phyloP scores from a whole-genome alignment of 2,113 vertebrate species.

The Bettongia penicillata region DNA sequence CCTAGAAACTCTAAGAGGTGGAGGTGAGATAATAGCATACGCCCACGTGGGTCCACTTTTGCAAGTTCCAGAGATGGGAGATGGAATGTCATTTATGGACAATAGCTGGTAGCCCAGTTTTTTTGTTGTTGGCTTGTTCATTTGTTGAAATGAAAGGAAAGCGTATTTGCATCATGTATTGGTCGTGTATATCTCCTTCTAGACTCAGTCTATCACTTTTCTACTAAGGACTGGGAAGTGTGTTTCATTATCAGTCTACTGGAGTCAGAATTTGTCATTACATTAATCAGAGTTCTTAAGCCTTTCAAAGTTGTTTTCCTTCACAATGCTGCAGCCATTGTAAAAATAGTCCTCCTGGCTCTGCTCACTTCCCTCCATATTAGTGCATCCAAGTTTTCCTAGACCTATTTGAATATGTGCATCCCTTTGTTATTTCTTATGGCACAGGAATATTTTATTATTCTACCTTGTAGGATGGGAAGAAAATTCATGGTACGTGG shows the following conservation, averaged over 20 bases:
- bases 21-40: background rate
- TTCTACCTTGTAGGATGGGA: background rate
- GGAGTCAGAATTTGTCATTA: background rate
- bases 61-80: background rate
- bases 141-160: background rate
- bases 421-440: background rate
- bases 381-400: background rate
- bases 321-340: background rate
- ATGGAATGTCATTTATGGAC: background rate
- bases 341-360: background rate
- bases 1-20: background rate
- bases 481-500: background rate
- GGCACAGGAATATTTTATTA: background rate
- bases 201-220: background rate
- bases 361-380: background rate
- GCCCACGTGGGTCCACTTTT: background rate
- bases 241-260: background rate
- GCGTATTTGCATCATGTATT: background rate
- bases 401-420: background rate
- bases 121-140: background rate
- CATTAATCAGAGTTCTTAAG: background rate
- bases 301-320: background rate
- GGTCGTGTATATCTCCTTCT: background rate
- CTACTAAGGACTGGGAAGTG: no score
- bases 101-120: background rate